A percentile compares a stretch with the other conserved stretches of the same genome.
phyloP scores from a whole-genome alignment of 2,888 invertebrate genomes.

The Catocala fraxini region DNA sequence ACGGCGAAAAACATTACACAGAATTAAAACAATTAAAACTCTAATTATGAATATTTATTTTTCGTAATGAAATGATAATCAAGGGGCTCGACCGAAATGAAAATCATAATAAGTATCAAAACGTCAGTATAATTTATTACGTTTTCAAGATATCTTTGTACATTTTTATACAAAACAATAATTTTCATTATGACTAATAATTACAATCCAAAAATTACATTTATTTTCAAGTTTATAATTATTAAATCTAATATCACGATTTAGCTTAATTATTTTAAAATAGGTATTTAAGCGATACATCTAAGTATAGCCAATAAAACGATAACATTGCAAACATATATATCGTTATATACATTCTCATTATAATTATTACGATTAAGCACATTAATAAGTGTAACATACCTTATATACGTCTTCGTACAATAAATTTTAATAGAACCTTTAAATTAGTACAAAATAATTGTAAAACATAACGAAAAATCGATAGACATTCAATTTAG shows the following conservation, averaged over 20 bases:
- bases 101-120: slow-evolving; percentile 83
- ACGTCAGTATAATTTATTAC: slow-evolving; percentile 87
- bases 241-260: slow-evolving; percentile 87
- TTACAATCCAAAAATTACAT: slow-evolving; percentile 87
- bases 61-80: slow-evolving; percentile 37
- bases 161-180: slow-evolving; percentile 87
- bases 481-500: slow-evolving; percentile 16
- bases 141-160: slow-evolving; percentile 85
- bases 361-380: slow-evolving; percentile 54
- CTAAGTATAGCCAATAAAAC: slow-evolving; percentile 70
- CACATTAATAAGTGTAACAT: slow-evolving; percentile 57
- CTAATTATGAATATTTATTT: slow-evolving; percentile 43
- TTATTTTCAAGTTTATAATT: slow-evolving; percentile 85
- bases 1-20: slow-evolving; percentile 18
- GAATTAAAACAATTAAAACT: slow-evolving; percentile 34
- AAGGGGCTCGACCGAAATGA: slow-evolving; percentile 58
- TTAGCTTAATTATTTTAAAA: slow-evolving; percentile 84
- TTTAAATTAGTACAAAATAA: slow-evolving; percentile 26
- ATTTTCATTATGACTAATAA: slow-evolving; percentile 84
- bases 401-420: slow-evolving; percentile 44
- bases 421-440: slow-evolving; percentile 30
- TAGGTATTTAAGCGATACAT: slow-evolving; percentile 81
- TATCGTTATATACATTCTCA: slow-evolving; percentile 57
- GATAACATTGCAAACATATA: slow-evolving; percentile 78
- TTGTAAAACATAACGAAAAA: slow-evolving; percentile 36